These are phyloP conservation scores for Bombus vancouverensis DNA, from an alignment of 1,140 invertebrate species.

Conservation along the genomic window DNA sequence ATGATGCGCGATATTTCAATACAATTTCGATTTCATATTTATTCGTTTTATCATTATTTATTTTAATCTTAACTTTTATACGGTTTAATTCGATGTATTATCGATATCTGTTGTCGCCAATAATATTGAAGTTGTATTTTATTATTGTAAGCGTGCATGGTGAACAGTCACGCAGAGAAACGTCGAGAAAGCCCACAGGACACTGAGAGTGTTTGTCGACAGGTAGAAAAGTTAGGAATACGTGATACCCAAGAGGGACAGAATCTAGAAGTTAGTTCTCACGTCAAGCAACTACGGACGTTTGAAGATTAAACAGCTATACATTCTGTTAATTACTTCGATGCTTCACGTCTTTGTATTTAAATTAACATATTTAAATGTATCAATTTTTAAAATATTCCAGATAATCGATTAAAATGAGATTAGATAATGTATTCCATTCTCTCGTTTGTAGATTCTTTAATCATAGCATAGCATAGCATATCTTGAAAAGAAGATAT, in stretches of 20 bases:
- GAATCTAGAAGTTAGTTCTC: constrained; percentile 3
- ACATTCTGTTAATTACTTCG: not conserved
- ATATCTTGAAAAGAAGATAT: not conserved
- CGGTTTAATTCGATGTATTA: not conserved
- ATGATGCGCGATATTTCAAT: not conserved
- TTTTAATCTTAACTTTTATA: not conserved
- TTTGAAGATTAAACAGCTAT: constrained; percentile 12
- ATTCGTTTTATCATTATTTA: not conserved
- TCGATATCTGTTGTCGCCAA: not conserved
- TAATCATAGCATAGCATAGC: not conserved
- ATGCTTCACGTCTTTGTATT: too few relatives aligned
- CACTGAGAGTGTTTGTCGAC: constrained; percentile 3
- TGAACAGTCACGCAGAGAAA: constrained; percentile 4
- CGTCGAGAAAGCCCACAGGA: not conserved
- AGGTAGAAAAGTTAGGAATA: constrained; percentile 29
- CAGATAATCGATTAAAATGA: not conserved
- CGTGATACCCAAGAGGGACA: constrained; percentile 5
- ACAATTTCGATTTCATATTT: not conserved
- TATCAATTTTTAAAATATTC: not conserved
- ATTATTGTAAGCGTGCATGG: not conserved
- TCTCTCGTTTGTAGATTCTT: not conserved
- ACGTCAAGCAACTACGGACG: not conserved
- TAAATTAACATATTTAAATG: not conserved
- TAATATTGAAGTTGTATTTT: not conserved
- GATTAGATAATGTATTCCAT: not conserved